Evolutionary conservation across 2,113 vertebrate species (phyloP).

Genomic region (Phrynosoma platyrhinos): DNA sequence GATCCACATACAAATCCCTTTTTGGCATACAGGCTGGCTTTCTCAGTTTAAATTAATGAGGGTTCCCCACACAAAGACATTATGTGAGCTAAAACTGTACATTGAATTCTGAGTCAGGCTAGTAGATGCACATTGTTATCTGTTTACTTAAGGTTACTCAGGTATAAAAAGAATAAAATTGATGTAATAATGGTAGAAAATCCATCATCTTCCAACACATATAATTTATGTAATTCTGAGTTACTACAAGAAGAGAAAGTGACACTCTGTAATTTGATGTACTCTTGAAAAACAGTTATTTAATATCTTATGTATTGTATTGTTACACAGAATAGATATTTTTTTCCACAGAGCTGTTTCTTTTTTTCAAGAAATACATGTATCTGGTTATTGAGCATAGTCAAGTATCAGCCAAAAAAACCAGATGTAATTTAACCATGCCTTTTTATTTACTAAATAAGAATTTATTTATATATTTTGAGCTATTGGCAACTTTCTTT

Average conservation of each 20-base stretch:
- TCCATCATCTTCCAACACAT: conserved; percentile 64
- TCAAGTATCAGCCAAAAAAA: conserved; percentile 36
- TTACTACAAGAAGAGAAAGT: conserved; percentile 39
- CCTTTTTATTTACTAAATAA: conserved; percentile 30
- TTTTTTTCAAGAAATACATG: conserved; percentile 57
- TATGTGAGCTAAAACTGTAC: not conserved
- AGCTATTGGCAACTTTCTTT: conserved; percentile 48
- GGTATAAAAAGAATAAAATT: conserved; percentile 64
- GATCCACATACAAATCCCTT: not conserved
- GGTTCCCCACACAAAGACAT: not conserved
- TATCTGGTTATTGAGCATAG: conserved; percentile 22
- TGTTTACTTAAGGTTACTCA: conserved; percentile 77
- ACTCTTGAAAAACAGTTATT: conserved; percentile 41
- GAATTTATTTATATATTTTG: conserved; percentile 28
- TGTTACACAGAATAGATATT: conserved; percentile 36
- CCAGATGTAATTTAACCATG: conserved; percentile 28
- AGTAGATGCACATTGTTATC: conserved; percentile 68
- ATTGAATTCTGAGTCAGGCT: not conserved
- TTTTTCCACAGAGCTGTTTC: conserved; percentile 47
- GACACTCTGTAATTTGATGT: conserved; percentile 21
- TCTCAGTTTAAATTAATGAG: conserved; percentile 8
- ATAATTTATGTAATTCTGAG: conserved; percentile 43
- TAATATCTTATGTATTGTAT: conserved; percentile 38
- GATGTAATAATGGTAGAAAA: conserved; percentile 58
- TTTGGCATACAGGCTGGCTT: not conserved